Evolutionary conservation across 2,888 invertebrate genomes (phyloP).

Genomic region (Eugnorisma glareosa): DNA sequence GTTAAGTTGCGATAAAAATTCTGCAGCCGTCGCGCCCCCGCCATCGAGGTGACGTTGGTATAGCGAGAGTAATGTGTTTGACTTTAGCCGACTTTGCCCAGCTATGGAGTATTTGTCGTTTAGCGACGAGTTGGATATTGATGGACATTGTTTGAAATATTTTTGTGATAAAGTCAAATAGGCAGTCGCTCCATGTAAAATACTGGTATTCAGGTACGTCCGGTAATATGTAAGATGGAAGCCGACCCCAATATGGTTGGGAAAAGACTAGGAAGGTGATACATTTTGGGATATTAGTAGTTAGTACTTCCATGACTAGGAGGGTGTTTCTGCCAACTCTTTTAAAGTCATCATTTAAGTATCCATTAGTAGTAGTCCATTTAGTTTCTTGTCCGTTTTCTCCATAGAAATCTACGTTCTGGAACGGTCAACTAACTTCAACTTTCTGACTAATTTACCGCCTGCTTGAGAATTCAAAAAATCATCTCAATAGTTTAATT

Average conservation of each 20-base stretch:
- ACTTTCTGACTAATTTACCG: neutral
- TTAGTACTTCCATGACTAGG: neutral
- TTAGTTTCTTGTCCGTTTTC: neutral
- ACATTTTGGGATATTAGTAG: neutral
- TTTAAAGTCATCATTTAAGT: neutral
- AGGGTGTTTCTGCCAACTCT: neutral
- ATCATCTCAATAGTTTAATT: neutral
- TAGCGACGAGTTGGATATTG: neutral
- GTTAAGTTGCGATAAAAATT: constrained; percentile 56
- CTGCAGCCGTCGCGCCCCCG: constrained; percentile 21
- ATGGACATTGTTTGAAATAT: constrained; percentile 6
- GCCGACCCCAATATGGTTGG: too few species aligned
- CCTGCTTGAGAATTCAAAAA: neutral
- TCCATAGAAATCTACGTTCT: neutral
- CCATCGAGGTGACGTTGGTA: constrained; percentile 18
- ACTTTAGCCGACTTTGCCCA: constrained; percentile 25
- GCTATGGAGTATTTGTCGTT: neutral
- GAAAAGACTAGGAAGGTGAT: too few species aligned
- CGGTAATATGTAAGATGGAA: too few species aligned
- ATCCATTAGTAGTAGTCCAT: too few species aligned
- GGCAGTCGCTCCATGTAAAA: too few species aligned
- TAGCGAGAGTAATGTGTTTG: constrained; percentile 48
- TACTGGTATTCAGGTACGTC: too few species aligned
- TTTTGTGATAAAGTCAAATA: too few species aligned
- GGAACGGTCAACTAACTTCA: neutral